These are phyloP conservation scores for Wasmannia auropunctata DNA, from an alignment of 1,140 invertebrate genomes.

Conservation along the genomic window DNA sequence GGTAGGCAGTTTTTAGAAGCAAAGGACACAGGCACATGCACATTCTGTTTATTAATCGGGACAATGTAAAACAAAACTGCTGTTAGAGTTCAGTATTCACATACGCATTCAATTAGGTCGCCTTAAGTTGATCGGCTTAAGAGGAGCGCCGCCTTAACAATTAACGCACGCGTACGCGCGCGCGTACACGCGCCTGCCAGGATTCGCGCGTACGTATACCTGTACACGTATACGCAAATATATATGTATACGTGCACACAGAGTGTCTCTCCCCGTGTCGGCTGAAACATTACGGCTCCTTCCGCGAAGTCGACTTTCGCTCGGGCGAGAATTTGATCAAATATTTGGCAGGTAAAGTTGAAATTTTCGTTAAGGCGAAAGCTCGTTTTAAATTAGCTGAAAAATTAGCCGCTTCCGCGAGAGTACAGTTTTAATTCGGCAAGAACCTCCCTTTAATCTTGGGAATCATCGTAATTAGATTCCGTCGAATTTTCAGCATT, in stretches of 20 bases:
- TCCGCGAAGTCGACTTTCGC: conserved; percentile 23
- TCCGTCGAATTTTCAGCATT: neutral
- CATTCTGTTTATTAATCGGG: conserved; percentile 86
- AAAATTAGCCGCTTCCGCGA: conserved; percentile 1
- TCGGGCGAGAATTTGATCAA: conserved; percentile 31
- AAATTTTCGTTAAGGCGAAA: conserved; percentile 28
- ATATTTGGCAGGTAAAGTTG: conserved; percentile 35
- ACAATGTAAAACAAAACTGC: conserved; percentile 83
- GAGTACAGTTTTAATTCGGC: neutral
- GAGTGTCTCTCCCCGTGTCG: conserved; percentile 26
- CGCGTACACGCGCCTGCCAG: neutral
- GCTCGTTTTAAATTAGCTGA: conserved; percentile 25
- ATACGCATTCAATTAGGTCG: conserved; percentile 71
- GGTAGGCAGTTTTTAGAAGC: conserved; percentile 75
- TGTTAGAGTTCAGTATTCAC: conserved; percentile 75
- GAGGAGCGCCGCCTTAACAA: conserved; percentile 69
- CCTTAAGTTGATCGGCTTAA: conserved; percentile 65
- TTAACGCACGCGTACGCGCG: conserved; percentile 65
- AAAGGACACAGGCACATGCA: conserved; percentile 85
- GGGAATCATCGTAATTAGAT: conserved; percentile 26
- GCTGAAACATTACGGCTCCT: neutral
- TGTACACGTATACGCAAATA: neutral
- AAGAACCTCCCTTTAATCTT: neutral
- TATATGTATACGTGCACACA: conserved; percentile 26
- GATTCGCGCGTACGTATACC: neutral